Conservation (phyloP, 2,113 vertebrate species). For the human region GRCh38 chr7:30277001-30277500, state of each 20-base stretch:
- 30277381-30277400: not conserved
- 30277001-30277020: too few species aligned
- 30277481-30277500: not conserved
- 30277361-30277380: not conserved
- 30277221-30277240: not conserved
- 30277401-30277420: not conserved
- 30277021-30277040: not conserved
- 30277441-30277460: not conserved
- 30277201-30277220: not conserved
- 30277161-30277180: not conserved
- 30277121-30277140: not conserved
- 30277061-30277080: not conserved
- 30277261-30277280: not conserved
- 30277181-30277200: not conserved
- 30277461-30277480: not conserved
- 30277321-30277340: not conserved
- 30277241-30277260: not conserved
- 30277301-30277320: not conserved
- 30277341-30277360: not conserved
- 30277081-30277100: constrained; percentile 25
- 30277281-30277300: not conserved
- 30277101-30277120: constrained; percentile 24
- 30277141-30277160: not conserved
- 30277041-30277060: not conserved
- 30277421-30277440: not conserved